Percentiles rank a stretch among this genome's conserved stretches.
Conservation (phyloP, 2,113 vertebrate genomes). For the Lathamus discolor region DNA sequence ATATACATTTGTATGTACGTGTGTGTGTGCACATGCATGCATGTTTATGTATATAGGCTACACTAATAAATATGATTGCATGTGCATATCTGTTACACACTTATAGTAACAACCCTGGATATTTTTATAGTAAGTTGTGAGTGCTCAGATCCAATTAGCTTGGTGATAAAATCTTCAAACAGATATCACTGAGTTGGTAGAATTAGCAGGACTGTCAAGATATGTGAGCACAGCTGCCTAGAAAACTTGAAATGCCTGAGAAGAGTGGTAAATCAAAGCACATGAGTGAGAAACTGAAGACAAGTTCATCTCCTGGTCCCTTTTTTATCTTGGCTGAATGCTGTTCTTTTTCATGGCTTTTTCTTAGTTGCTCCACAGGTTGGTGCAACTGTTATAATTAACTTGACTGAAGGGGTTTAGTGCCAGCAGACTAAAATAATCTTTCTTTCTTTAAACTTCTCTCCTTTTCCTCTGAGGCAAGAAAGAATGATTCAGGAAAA, state of each 20-base stretch:
- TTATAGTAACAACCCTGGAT: neutral
- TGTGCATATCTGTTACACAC: neutral
- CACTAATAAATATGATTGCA: neutral
- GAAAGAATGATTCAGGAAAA: neutral
- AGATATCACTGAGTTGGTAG: neutral
- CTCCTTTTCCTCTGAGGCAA: neutral
- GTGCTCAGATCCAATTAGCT: neutral
- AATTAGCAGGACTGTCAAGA: neutral
- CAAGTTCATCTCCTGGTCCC: neutral
- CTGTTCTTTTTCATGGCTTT: conserved; percentile 5
- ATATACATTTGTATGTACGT: neutral
- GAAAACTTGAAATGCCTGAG: neutral
- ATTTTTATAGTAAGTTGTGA: neutral
- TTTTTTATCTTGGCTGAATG: neutral
- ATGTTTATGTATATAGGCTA: neutral
- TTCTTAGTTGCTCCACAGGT: conserved; percentile 2
- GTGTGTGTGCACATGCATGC: fast-evolving
- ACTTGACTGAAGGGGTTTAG: neutral
- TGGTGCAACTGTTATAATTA: neutral
- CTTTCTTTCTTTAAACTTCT: neutral
- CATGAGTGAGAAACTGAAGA: neutral
- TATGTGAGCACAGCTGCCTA: neutral
- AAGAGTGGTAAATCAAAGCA: conserved; percentile 10
- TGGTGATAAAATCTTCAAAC: neutral
- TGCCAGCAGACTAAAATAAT: neutral